phyloP scores from a whole-genome alignment of 2,113 vertebrate genomes.

The Cyprichromis sp. region DNA sequence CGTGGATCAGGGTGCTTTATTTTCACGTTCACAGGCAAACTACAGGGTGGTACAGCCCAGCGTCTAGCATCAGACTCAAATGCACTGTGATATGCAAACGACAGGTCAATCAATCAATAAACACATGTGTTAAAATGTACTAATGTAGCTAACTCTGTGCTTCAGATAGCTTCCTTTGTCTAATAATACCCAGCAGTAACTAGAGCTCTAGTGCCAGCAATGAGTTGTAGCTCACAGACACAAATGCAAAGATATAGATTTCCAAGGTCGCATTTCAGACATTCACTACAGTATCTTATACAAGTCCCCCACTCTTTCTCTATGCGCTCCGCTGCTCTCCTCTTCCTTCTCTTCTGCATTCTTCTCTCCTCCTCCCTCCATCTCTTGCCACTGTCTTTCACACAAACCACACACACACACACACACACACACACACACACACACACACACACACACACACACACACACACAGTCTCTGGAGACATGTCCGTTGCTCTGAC shows the following conservation, averaged over 20 bases:
- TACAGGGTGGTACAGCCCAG: not conserved
- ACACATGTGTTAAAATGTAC: not conserved
- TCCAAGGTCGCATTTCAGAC: constrained; percentile 55
- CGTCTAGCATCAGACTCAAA: not conserved
- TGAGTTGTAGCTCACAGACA: not conserved
- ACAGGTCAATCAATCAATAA: not conserved
- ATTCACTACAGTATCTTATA: constrained; percentile 34
- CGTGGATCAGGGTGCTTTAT: not conserved
- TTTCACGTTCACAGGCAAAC: not conserved
- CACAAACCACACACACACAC: constrained; percentile 3
- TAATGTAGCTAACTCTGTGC: not conserved
- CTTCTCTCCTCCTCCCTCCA: constrained; percentile 42
- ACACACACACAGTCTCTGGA: constrained; percentile 42
- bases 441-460: constrained; percentile 8
- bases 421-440: constrained; percentile 28
- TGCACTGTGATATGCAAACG: not conserved
- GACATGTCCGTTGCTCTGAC: constrained; percentile 65
- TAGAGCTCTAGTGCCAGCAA: not conserved
- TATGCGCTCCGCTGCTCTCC: constrained; percentile 39
- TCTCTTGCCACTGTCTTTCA: constrained; percentile 24
- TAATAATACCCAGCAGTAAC: not conserved
- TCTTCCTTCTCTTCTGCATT: constrained; percentile 47
- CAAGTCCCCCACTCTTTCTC: constrained; percentile 30
- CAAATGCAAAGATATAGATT: constrained; percentile 15
- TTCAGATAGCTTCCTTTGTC: not conserved